Evolutionary conservation across 2,797 vertebrate species (phyloP).

Genomic region (Enteromius radiatus): DNA sequence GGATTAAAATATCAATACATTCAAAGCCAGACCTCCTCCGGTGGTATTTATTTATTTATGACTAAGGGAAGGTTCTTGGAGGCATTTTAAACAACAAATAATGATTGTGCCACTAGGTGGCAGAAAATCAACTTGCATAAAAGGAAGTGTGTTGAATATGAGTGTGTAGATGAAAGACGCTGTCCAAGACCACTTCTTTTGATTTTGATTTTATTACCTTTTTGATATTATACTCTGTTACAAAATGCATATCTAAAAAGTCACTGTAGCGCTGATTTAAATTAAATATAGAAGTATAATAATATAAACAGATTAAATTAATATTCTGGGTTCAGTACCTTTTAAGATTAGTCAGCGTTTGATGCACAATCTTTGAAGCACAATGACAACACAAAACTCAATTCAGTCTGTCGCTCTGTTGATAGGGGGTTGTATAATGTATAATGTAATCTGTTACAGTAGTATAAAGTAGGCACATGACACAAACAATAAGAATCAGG

Average conservation of each 20-base stretch:
- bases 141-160: background rate
- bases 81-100: constrained; percentile 36
- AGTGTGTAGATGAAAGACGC: background rate
- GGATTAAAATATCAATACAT: constrained; percentile 65
- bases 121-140: constrained; percentile 67
- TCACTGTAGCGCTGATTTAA: background rate
- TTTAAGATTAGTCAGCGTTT: background rate
- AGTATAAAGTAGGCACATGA: background rate
- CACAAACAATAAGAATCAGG: background rate
- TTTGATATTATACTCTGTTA: background rate
- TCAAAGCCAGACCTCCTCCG: constrained; percentile 59
- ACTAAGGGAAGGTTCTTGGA: constrained; percentile 22
- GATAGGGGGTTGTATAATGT: background rate
- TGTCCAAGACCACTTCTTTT: background rate
- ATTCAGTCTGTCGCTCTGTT: background rate
- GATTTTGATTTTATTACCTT: constrained; percentile 1
- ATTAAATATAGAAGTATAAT: background rate
- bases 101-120: constrained; percentile 74
- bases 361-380: background rate
- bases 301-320: background rate
- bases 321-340: background rate
- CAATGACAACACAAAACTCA: too few species aligned
- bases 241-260: background rate
- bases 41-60: constrained; percentile 61
- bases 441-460: background rate